Evolutionary conservation across 2,888 invertebrate genomes (phyloP).

Genomic region (Drosophila phalerata): DNA sequence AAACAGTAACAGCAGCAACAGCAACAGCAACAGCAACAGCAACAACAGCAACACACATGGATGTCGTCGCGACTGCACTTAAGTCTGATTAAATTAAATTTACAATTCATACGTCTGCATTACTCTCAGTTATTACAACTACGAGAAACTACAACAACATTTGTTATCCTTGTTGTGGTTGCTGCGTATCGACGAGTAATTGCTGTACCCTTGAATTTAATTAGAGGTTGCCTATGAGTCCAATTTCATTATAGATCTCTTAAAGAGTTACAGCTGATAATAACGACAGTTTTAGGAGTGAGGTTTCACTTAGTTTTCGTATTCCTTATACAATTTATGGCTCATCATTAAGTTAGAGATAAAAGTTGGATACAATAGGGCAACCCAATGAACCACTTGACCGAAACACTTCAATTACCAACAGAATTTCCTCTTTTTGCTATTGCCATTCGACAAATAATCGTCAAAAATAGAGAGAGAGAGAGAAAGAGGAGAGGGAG

Average conservation of each 20-base stretch:
- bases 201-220: constrained; percentile 13
- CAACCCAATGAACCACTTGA: constrained; percentile 20
- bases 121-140: constrained; percentile 27
- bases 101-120: constrained; percentile 63
- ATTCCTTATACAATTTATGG: constrained; percentile 23
- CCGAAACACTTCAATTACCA: constrained; percentile 45
- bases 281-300: no score
- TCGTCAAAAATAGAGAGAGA: constrained; percentile 11
- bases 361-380: constrained; percentile 1
- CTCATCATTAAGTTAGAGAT: constrained; percentile 9
- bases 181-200: constrained; percentile 7
- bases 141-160: background rate
- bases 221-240: constrained; percentile 4
- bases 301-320: constrained; percentile 1
- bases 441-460: constrained; percentile 26
- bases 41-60: constrained; percentile 12
- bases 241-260: background rate
- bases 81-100: constrained; percentile 75
- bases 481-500: constrained; percentile 39
- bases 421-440: constrained; percentile 5
- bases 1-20: background rate
- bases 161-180: constrained; percentile 9
- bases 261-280: background rate
- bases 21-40: constrained; percentile 1
- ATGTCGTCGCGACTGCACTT: constrained; percentile 59